Percentiles rank a stretch among this genome's conserved stretches.
These are phyloP conservation scores for Stomatorhinus ivindoensis DNA, from an alignment of 2,113 vertebrate species.

Conservation along the genomic window DNA sequence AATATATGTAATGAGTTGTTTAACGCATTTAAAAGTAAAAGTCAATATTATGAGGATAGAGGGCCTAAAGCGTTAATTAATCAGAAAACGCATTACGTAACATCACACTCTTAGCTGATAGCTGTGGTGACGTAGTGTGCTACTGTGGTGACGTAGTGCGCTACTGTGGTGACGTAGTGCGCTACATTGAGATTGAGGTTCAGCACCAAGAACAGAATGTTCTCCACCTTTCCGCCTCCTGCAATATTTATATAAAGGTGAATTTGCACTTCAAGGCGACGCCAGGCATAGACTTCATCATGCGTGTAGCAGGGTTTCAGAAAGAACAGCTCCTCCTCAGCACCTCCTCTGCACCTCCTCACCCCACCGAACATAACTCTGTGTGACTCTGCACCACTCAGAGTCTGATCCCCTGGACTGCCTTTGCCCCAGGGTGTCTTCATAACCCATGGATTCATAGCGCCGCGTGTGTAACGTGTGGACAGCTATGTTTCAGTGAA, in stretches of 20 bases:
- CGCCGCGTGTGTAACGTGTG: background rate
- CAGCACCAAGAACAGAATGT: background rate
- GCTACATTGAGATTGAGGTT: background rate
- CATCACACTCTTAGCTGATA: background rate
- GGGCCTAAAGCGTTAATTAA: background rate
- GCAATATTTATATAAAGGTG: background rate
- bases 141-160: background rate
- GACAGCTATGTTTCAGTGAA: background rate
- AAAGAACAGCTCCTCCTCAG: background rate
- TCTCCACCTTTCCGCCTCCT: background rate
- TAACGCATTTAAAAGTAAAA: background rate
- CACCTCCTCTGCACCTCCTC: background rate
- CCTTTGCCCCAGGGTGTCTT: background rate
- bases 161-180: background rate
- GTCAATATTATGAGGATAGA: background rate
- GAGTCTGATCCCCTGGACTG: background rate
- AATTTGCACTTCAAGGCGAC: background rate
- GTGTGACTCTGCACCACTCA: background rate
- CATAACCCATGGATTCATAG: background rate
- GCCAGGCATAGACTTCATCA: background rate
- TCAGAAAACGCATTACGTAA: background rate
- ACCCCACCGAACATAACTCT: background rate
- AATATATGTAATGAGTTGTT: background rate
- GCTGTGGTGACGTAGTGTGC: background rate
- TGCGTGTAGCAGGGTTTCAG: background rate